A percentile compares a stretch with the other conserved stretches of the same genome.
These are phyloP conservation scores for Iguana delicatissima DNA, from an alignment of 2,797 vertebrate species.

Conservation along the genomic window DNA sequence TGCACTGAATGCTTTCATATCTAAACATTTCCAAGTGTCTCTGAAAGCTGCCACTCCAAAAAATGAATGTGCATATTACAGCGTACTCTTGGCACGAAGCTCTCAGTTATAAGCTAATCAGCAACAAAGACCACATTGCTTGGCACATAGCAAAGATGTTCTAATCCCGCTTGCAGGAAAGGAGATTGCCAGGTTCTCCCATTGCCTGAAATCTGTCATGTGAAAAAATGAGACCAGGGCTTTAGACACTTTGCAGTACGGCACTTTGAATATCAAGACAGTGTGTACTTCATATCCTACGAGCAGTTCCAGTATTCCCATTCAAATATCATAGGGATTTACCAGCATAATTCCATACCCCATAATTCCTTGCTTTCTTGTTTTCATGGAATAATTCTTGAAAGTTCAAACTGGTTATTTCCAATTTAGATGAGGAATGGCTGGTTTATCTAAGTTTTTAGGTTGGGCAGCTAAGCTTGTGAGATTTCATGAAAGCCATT, in stretches of 20 bases:
- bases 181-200: neutral
- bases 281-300: neutral
- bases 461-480: neutral
- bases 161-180: constrained; percentile 14
- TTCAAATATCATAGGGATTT: neutral
- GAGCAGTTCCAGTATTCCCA: neutral
- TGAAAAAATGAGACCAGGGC: neutral
- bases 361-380: neutral
- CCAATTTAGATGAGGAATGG: neutral
- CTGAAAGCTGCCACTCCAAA: constrained; percentile 1
- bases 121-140: constrained; percentile 8
- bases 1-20: neutral
- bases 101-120: neutral
- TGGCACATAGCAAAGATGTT: constrained; percentile 18
- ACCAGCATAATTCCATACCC: neutral
- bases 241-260: no score
- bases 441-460: neutral
- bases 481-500: neutral
- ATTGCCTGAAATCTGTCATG: neutral
- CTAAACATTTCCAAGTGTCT: neutral
- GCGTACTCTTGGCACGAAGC: neutral
- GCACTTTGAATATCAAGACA: neutral
- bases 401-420: neutral
- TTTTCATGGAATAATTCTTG: neutral
- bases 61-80: neutral